Conservation (phyloP, 2,888 invertebrate species). For the Ceramica pisi region DNA sequence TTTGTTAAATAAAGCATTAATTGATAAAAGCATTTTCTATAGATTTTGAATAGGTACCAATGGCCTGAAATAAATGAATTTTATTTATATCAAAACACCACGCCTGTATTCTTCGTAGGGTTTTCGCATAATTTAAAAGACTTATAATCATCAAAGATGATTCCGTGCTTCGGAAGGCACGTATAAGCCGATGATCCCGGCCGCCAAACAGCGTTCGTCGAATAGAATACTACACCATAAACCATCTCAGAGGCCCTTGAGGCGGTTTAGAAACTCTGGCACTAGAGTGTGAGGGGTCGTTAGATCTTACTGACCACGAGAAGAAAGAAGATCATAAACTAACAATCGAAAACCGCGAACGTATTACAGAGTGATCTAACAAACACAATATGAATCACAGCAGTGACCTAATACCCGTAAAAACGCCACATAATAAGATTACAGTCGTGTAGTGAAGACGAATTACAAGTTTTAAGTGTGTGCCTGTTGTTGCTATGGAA, state of each 20-base stretch:
- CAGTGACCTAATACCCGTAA: constrained; percentile 59
- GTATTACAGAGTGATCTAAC: constrained; percentile 10
- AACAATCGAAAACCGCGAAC: background rate
- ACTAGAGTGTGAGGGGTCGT: too few relatives aligned
- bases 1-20: too few relatives aligned
- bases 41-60: too few relatives aligned
- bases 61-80: background rate
- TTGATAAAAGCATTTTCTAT: too few relatives aligned
- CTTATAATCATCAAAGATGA: background rate
- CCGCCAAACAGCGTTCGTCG: too few relatives aligned
- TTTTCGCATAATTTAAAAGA: background rate
- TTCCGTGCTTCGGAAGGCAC: too few relatives aligned
- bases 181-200: too few relatives aligned
- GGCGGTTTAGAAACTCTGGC: too few relatives aligned
- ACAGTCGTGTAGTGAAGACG: constrained; percentile 28
- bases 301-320: too few relatives aligned
- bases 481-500: constrained; percentile 41
- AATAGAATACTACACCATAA: too few relatives aligned
- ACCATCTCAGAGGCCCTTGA: too few relatives aligned
- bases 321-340: too few relatives aligned
- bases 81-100: background rate
- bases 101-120: background rate
- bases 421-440: constrained; percentile 47
- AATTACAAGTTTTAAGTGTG: constrained; percentile 47
- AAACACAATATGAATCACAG: constrained; percentile 50